Evolutionary conservation across 2,888 invertebrate genomes (phyloP), one percentile per base, ranked within the genome.

Genomic region (Ctenicera cuprea): DNA sequence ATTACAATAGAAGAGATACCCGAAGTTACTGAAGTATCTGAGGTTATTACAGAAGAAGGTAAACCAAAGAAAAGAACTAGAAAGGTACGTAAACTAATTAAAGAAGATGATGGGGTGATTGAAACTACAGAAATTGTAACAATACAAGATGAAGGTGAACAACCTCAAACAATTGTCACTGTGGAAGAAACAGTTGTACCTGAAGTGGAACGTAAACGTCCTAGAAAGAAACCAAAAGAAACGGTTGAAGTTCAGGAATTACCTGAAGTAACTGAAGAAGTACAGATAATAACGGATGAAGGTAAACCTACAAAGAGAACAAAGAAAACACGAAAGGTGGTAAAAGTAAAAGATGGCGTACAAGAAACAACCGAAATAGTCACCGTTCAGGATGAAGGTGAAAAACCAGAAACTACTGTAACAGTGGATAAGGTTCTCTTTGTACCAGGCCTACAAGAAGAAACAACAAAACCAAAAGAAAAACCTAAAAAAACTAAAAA

Each of bases 41-140:
- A 78, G 68, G 43, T 59, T 8, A 18, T 61, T 45, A 26, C 59
- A 16, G 76, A 76, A 30, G 70, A 78, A 50, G 71, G 79, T 38
- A 79, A 77, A 72, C 68, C 69, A 18, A 69, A 62, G 16, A 61
- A 38, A 69, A 22, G 50, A 37, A 41, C 18, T 16, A 66, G 37
- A 18, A 85, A 87, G 66, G 87, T 85, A 54, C 83, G 88, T 52
- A 78, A 82, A 12, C 78, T 85, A 0, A 85, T 88, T 63, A 88
- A 85, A 63, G 88, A 88, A 76, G 84, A 85, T 3, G 87, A 79
- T 76, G 88, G 84, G 66, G 82, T 84, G 73, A 85, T 87, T 64
- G 88, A 89, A 79, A 81, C 87, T 7, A 88, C 88, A 0, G 87
- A 87, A 84, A 88, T 89, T 41, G 83, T 83, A 66, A 88, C 88